Base-by-base conservation (phyloP, 2,888 invertebrate genomes). In the Harmothoe impar region DNA sequence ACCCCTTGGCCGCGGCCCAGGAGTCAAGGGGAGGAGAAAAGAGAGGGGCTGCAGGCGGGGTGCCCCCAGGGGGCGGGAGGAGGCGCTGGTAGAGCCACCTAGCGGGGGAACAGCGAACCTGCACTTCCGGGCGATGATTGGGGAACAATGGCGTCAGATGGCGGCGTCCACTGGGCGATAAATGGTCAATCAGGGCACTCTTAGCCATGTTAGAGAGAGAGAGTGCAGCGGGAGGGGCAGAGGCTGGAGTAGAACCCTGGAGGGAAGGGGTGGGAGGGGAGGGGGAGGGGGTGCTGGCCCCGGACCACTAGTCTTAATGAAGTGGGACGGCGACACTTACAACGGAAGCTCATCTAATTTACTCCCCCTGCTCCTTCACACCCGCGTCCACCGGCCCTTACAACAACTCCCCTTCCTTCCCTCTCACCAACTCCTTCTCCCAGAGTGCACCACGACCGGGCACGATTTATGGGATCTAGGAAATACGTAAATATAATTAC, bases 401-500 rank as follows among this genome's bases (percentile, higher is more conserved):
- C 31, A 77, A 25, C 77, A 15, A 20, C 77, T 20, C 25, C 7
- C 77, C 25, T 77, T 77, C 77, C 31, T 25, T 0, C 29, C 25
- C 29, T 25, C 51, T 43, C 43, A 20, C 78, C 7, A 78, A 33
- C 31, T 31, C 78, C 78, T 78, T 35, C 25, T 23, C 78, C 78
- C 78, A n/a, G 20, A 29, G 20, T 33, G n/a, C 31, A 78, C 78
- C 78, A 29, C 31, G 7, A 29, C 78, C 31, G 31, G 33, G 62
- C n/a, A n/a, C 15, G 77, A 89, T 43, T 89, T 77, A 43, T 25
- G 31, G 43, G 89, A 7, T 62, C 72, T 43, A 56, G 68, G 89
- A 89, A 89, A 89, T 54, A 89, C 89, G 89, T 77, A 89, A 78
- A 89, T 89, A 89, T 89, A 89, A 89, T 89, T 89, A 89, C 89